Evolutionary conservation across 2,797 vertebrate genomes (phyloP), one percentile per base, ranked within the genome.

Genomic region (Chromobotia macracanthus): DNA sequence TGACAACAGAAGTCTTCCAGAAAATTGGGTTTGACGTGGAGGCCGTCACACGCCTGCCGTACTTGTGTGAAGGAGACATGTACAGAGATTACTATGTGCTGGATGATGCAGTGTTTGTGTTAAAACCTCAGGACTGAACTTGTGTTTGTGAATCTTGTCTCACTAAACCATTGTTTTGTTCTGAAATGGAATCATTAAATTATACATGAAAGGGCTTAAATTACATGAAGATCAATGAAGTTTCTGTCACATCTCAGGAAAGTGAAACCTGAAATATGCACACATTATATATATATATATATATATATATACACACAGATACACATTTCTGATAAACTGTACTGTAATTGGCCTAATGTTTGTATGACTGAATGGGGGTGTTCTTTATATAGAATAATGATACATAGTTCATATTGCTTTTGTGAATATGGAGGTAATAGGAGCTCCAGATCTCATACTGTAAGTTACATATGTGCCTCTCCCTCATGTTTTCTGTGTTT

Each of bases 61-160:
- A 99, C 90, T 93, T 99, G 72, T 99, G 98, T 38, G 98, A 99
- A 84, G 97, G 97, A 3, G 97, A 99, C 88, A 97, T 98, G 95
- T 96, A 98, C 50, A 96, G 96, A 51, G 96, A 99, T 88, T 98
- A 97, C 92, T 99, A 98, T 0, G 94, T 98, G 28, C 92, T 99
- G 61, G 96, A 99, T 18, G 97, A 99, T 35, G 97, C 96, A 0
- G 97, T 99, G 84, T 99, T 99, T 44, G 93, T 99, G 55, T 95
- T 99, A 12, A 97, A 91, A 78, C 94, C 95, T 19, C 91, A 93
- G 70, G 80, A 84, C 2, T 78, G 79, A 88, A 19, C 58, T 68
- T 61, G n/a, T 25, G 16, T 38, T 38, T 7, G 8, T 16, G n/a
- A n/a, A 18, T 16, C 11, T 48, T 8, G 31, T 31, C 5, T 1